A percentile compares a stretch with the other conserved stretches of the same genome.
These are phyloP conservation scores for Arnoldichthys spilopterus DNA, from an alignment of 2,797 vertebrate species.

Conservation along the genomic window DNA sequence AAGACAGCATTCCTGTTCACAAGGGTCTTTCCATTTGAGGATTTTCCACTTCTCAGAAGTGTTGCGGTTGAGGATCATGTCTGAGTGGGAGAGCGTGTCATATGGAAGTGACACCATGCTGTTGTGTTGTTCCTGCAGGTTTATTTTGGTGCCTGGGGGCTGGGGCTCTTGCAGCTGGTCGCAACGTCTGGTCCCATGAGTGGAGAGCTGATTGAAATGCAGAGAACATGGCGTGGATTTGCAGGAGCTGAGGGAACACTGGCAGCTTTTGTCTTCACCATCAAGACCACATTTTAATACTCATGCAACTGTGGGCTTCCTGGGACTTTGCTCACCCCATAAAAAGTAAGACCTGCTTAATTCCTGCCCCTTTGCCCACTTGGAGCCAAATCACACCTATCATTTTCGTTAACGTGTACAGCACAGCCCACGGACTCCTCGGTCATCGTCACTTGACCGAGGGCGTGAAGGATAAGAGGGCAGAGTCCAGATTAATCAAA, in stretches of 20 bases:
- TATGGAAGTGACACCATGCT: slow-evolving; percentile 22
- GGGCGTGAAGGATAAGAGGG: no score
- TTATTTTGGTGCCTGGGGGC: slow-evolving; percentile 59
- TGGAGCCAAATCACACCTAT: background rate
- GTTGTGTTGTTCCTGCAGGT: slow-evolving; percentile 16
- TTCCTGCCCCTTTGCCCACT: slow-evolving; percentile 26
- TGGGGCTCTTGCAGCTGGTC: slow-evolving; percentile 55
- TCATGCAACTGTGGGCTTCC: slow-evolving; percentile 54
- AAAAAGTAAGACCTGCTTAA: slow-evolving; percentile 12
- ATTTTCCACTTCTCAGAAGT: background rate
- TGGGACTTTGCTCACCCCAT: slow-evolving; percentile 57
- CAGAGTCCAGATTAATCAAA: background rate
- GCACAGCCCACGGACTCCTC: background rate
- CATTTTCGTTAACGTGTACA: background rate
- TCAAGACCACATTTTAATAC: slow-evolving; percentile 65
- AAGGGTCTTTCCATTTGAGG: slow-evolving; percentile 2
- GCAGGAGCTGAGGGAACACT: slow-evolving; percentile 71
- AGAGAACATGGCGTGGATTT: slow-evolving; percentile 63
- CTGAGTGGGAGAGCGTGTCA: slow-evolving; percentile 16
- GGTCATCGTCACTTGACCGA: background rate
- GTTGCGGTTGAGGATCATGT: background rate
- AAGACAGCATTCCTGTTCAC: background rate
- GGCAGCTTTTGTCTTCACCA: slow-evolving; percentile 66
- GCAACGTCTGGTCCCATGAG: slow-evolving; percentile 63
- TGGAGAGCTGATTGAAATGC: slow-evolving; percentile 78